Base-by-base conservation (phyloP, 2,888 invertebrate species). In the Drosophila melanosoma region DNA sequence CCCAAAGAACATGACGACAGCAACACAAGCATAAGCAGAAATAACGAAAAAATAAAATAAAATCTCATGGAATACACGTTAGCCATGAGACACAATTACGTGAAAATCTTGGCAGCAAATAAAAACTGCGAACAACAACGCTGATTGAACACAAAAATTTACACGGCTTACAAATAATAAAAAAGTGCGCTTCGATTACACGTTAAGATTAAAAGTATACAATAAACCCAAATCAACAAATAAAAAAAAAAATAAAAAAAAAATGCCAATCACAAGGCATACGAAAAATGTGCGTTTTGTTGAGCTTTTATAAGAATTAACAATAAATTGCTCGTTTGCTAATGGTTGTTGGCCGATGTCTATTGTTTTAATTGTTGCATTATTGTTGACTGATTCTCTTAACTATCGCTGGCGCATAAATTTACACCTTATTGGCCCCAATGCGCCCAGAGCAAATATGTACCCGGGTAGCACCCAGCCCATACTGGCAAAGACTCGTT, bases 371-470 rank as follows among this genome's bases (percentile, higher is more conserved):
- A 42, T 61, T 64, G 64, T 56, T 73, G 29, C 51, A 59, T 59
- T 70, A 57, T 61, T 67, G 60, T 48, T 65, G 54, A 53, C 45
- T 52, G 73, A 63, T 77, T 75, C 67, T 80, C 59, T 71, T 26
- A 69, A 66, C 72, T 68, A 76, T 54, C 63, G 70, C 57, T 69
- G 63, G 52, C 74, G 89, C 87, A 85, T 89, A 91, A 91, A 91
- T 92, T 92, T 92, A 92, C 91, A 91, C 92, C 91, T 91, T 92
- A 91, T 91, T 91, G 91, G 90, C 91, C 91, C 91, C 91, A 91
- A 91, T 89, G 87, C 79, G 75, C 88, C 85, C 81, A 83, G 60
- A 83, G 76, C 75, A 57, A 69, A 74, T 87, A 87, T 84, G 84
- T 87, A 80, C 82, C 72, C 53, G 64, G 32, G 35, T 54, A 57